These are phyloP conservation scores for Glareola pratincola DNA, from an alignment of 2,113 vertebrate species.

Conservation along the genomic window DNA sequence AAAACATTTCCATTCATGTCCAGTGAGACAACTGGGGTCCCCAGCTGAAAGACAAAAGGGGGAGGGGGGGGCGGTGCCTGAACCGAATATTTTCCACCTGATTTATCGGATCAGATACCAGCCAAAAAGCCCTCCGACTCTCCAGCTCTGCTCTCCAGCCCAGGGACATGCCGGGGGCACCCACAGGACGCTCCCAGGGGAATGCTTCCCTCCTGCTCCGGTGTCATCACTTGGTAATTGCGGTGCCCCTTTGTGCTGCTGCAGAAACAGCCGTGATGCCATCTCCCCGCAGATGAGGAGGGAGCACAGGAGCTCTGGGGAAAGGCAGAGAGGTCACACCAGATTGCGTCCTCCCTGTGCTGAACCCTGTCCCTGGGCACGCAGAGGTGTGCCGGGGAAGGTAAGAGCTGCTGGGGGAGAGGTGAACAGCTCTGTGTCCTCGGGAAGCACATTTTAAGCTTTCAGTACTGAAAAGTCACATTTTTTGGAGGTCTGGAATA, in stretches of 20 bases:
- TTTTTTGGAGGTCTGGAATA: slow-evolving; percentile 7
- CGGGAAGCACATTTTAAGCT: not conserved
- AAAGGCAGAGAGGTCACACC: not conserved
- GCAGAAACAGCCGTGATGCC: slow-evolving; percentile 21
- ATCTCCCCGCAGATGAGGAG: not conserved
- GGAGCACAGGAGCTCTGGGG: not conserved
- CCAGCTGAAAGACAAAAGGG: not conserved
- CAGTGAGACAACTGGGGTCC: not conserved
- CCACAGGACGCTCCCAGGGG: not conserved
- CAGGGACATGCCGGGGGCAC: not conserved
- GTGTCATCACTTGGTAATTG: not conserved
- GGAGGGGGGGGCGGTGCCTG: not conserved
- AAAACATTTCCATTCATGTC: not conserved
- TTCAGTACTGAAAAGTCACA: not conserved
- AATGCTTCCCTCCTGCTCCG: accelerated
- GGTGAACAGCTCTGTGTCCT: not conserved
- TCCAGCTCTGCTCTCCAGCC: not conserved
- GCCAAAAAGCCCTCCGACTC: not conserved
- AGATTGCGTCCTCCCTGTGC: accelerated
- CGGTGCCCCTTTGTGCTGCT: not conserved
- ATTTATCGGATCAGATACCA: not conserved
- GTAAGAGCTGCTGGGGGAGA: not conserved
- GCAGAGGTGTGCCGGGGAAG: not conserved
- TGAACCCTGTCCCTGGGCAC: accelerated
- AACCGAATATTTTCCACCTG: not conserved